A percentile compares a stretch with the other conserved stretches of the same genome.
These are phyloP conservation scores for Rhinogobio ventralis DNA, from an alignment of 2,797 vertebrate species.

Conservation along the genomic window DNA sequence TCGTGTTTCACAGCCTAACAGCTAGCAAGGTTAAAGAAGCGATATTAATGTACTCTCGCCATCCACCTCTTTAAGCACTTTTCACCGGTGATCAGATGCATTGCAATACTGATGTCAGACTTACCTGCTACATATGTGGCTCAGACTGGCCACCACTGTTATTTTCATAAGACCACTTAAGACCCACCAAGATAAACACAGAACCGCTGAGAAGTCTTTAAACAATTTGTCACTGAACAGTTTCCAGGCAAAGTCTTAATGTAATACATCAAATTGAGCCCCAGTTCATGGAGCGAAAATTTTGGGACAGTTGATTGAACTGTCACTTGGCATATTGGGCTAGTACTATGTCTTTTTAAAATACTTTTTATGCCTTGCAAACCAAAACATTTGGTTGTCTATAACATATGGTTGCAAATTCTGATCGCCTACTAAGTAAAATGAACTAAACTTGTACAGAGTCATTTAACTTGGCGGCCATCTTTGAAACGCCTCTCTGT, in stretches of 20 bases:
- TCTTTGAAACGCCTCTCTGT: background rate
- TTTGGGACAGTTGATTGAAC: background rate
- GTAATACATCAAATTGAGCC: slow-evolving; percentile 16
- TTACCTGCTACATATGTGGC: slow-evolving; percentile 69
- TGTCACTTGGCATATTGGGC: background rate
- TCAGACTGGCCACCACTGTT: slow-evolving; percentile 69
- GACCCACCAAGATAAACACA: slow-evolving; percentile 61
- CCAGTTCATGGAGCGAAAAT: slow-evolving; percentile 8
- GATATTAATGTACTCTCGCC: slow-evolving; percentile 25
- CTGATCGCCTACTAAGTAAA: background rate
- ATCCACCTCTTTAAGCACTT: slow-evolving; percentile 13
- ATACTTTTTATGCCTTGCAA: background rate
- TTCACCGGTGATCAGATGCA: slow-evolving; percentile 44
- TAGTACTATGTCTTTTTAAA: background rate
- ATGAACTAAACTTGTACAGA: background rate
- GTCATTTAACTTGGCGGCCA: too few species aligned
- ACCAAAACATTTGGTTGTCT: background rate
- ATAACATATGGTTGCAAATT: background rate
- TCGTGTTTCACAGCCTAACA: slow-evolving; percentile 41
- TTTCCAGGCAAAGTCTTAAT: slow-evolving; percentile 48
- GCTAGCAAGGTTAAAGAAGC: slow-evolving; percentile 24
- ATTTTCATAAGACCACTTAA: slow-evolving; percentile 68
- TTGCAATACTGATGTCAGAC: slow-evolving; percentile 30
- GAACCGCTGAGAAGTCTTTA: slow-evolving; percentile 55
- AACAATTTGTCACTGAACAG: slow-evolving; percentile 59